These are phyloP conservation scores for Strix uralensis DNA, from an alignment of 2,113 vertebrate species.

Conservation along the genomic window DNA sequence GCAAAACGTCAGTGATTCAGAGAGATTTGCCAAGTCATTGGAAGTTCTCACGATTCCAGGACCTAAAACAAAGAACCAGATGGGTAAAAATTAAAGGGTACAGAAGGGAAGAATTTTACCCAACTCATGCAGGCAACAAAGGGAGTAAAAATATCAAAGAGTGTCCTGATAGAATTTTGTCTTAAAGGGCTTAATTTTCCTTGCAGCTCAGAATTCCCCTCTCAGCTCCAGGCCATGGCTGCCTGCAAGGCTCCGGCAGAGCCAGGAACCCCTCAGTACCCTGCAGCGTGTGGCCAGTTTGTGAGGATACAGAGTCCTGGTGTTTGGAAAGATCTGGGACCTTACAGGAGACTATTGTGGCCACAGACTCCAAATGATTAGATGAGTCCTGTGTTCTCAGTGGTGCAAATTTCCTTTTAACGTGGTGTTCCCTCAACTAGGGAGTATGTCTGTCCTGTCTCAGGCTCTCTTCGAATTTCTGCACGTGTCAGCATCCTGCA, in stretches of 20 bases:
- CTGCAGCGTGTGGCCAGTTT: fast-evolving
- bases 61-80: not conserved
- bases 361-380: fast-evolving
- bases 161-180: not conserved
- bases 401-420: not conserved
- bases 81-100: not conserved
- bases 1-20: not conserved
- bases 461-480: not conserved
- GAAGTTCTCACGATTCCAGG: not conserved
- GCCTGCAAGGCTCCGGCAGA: not conserved
- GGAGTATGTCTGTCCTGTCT: fast-evolving
- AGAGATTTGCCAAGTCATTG: not conserved
- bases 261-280: fast-evolving
- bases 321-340: not conserved
- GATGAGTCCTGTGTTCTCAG: not conserved
- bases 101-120: not conserved
- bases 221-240: fast-evolving
- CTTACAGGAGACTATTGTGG: fast-evolving
- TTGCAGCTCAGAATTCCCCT: not conserved
- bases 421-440: fast-evolving
- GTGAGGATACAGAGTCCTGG: not conserved
- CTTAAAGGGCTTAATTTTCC: not conserved
- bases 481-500: not conserved
- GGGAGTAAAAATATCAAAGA: not conserved
- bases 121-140: not conserved